These are phyloP conservation scores for Triplophysa yarkandensis DNA, from an alignment of 2,797 vertebrate species.

Conservation along the genomic window DNA sequence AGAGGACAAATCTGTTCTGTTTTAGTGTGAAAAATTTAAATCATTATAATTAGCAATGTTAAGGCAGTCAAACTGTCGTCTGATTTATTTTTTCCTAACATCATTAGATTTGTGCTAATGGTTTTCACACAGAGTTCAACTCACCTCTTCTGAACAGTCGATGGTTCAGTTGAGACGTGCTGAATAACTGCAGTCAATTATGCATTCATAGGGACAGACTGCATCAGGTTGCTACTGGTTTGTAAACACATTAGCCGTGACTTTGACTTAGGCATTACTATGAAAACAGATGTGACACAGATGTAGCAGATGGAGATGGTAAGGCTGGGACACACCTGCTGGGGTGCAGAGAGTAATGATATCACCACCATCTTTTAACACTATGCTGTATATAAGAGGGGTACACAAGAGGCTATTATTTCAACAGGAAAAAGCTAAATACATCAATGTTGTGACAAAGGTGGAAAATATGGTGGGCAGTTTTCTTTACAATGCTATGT, in stretches of 20 bases:
- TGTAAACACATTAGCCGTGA: neutral
- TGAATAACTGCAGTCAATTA: neutral
- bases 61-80: neutral
- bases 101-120: neutral
- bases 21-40: no score
- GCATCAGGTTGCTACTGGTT: neutral
- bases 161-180: neutral
- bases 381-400: neutral
- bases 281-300: slow-evolving; percentile 1
- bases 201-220: neutral
- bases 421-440: no score
- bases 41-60: no score
- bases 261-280: neutral
- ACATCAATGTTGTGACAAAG: no score
- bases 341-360: neutral
- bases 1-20: no score
- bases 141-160: neutral
- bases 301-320: slow-evolving; percentile 2
- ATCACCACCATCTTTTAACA: neutral
- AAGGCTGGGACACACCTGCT: neutral
- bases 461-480: no score
- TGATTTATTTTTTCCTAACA: neutral
- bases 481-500: no score
- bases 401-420: neutral
- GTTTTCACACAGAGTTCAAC: neutral